A percentile compares a stretch with the other conserved stretches of the same genome.
phyloP scores from a whole-genome alignment of 2,888 invertebrate species.

The Frankliniella intonsa region DNA sequence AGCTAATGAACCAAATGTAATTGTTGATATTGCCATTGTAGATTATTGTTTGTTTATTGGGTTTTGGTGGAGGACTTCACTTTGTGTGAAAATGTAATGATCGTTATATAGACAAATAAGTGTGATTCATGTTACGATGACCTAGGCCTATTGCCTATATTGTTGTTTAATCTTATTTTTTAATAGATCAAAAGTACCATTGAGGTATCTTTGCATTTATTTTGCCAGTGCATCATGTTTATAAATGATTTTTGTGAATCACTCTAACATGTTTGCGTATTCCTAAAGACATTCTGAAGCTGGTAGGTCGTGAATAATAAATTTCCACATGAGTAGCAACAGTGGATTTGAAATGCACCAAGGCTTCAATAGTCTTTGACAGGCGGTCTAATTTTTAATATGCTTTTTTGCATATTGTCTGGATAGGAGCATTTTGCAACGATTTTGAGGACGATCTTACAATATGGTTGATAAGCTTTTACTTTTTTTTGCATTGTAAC shows the following conservation, averaged over 20 bases:
- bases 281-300: too few species aligned
- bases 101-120: conserved; percentile 21
- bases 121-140: background rate
- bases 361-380: too few species aligned
- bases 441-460: conserved; percentile 5
- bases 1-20: conserved; percentile 25
- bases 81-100: background rate
- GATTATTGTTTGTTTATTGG: background rate
- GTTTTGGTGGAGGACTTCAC: conserved; percentile 1
- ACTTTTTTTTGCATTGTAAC: background rate
- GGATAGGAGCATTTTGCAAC: background rate
- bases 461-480: background rate
- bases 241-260: background rate
- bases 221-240: background rate
- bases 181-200: background rate
- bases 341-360: too few species aligned
- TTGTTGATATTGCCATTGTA: conserved; percentile 23
- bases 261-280: background rate
- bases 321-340: too few species aligned
- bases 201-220: background rate
- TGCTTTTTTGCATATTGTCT: too few species aligned
- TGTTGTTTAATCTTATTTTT: conserved; percentile 9
- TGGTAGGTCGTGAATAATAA: too few species aligned
- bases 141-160: background rate
- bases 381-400: too few species aligned